Conservation (phyloP, 1,140 invertebrate genomes). For the Brachionus manjavacas region DNA sequence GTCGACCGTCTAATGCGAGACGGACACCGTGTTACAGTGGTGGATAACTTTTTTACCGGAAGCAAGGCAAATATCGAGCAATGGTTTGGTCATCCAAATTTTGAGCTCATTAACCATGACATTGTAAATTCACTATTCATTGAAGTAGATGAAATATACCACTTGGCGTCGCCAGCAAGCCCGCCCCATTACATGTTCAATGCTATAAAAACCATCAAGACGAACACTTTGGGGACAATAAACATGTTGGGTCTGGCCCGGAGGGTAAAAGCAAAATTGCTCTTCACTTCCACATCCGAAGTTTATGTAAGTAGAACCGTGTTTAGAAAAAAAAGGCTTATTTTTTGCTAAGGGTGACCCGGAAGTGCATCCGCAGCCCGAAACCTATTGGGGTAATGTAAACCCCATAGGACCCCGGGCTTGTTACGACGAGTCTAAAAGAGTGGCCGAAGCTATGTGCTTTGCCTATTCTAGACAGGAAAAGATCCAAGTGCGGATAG, state of each 20-base stretch:
- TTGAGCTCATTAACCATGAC: conserved; percentile 97
- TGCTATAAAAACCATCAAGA: conserved; percentile 99
- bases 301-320: conserved; percentile 65
- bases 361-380: conserved; percentile 84
- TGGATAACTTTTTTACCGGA: conserved; percentile 97
- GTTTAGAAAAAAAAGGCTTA: not conserved
- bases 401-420: conserved; percentile 92
- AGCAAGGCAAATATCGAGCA: conserved; percentile 93
- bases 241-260: conserved; percentile 92
- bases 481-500: conserved; percentile 85
- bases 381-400: conserved; percentile 89
- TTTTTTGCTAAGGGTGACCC: conserved; percentile 69
- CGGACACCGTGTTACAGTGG: conserved; percentile 95
- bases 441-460: conserved; percentile 89
- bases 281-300: conserved; percentile 96
- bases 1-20: conserved; percentile 89
- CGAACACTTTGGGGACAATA: conserved; percentile 95
- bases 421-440: conserved; percentile 98
- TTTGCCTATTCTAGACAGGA: conserved; percentile 82
- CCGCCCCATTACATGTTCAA: conserved; percentile 99
- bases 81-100: conserved; percentile 97
- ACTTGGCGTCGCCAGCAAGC: conserved; percentile 93
- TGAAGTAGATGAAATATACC: conserved; percentile 98
- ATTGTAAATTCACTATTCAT: conserved; percentile 95
- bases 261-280: conserved; percentile 81